Base-by-base conservation (phyloP, 2,888 invertebrate species). In the Drosophila colorata region DNA sequence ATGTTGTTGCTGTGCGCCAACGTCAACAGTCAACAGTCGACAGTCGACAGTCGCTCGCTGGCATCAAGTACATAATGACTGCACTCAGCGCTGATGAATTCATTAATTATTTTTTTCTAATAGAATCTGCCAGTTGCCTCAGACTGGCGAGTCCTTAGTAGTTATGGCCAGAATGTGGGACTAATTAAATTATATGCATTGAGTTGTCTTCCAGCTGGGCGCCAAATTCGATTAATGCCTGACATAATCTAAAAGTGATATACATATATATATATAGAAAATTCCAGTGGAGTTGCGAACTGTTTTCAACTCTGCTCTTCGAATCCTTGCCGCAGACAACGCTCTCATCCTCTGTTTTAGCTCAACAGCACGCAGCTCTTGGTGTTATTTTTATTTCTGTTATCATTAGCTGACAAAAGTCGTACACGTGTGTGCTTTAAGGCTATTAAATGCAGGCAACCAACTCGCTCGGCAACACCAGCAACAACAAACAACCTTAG, bases 51-150 rank as follows among this genome's bases (percentile, higher is more conserved):
- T 59, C 56, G 43, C 61, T 20, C 56, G 66, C 44, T 28, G 43
- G 46, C 79, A 57, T 80, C 71, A 75, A 75, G 73, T 61, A 67
- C 9, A 28, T 74, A 82, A 82, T 71, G 82, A 78, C 80, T 82
- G 86, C 86, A 87, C 88, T 83, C 82, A 85, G 68, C 69, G 28
- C 68, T 79, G 78, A 82, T 82, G 86, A 86, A 86, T 88, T 86
- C 80, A 86, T 88, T 84, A 88, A 88, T 87, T 83, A 87, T 16
- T 55, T 70, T 76, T 74, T 69, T 65, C 56, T 76, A 73, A 73
- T 80, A 70, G 68, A 61, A 65, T 48, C 63, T 41, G 52, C 18
- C 16, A 61, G 28, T 43, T 43, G 43, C 37, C 53, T 38, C 7
- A 31, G 44, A 16, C 33, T 16, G 13, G 56, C 28, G 11, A 47